Percentiles rank a stretch among this genome's conserved stretches.
Conservation (phyloP, 2,113 vertebrate species). For the Scytalopus superciliaris region DNA sequence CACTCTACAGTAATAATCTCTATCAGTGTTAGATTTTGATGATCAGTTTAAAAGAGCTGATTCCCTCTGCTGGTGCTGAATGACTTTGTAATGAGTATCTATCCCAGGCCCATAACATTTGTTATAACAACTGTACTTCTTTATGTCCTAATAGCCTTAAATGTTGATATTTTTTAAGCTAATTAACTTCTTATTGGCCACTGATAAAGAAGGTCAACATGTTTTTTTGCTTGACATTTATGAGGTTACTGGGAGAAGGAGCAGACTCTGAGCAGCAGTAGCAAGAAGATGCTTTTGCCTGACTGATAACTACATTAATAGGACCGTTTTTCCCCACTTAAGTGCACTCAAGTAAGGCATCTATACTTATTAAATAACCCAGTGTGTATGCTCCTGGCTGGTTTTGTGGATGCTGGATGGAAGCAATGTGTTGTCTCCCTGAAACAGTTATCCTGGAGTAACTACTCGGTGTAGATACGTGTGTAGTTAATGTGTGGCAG, state of each 20-base stretch:
- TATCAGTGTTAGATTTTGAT: neutral
- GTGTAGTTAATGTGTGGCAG: neutral
- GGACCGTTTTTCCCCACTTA: neutral
- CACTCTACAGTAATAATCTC: neutral
- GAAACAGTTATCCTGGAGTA: neutral
- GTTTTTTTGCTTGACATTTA: neutral
- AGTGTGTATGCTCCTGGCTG: neutral
- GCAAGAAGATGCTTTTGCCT: neutral
- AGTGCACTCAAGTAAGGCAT: neutral
- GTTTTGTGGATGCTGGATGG: neutral
- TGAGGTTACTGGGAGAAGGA: neutral
- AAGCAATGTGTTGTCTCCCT: neutral
- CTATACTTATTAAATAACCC: neutral
- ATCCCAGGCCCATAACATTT: fast-evolving
- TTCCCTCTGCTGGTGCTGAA: neutral
- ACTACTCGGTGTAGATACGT: neutral
- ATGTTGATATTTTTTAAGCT: neutral
- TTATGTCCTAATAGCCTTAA: neutral
- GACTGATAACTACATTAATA: neutral
- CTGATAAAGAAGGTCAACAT: neutral
- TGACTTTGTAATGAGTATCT: neutral
- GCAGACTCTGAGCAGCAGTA: neutral
- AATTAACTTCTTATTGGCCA: neutral
- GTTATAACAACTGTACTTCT: neutral
- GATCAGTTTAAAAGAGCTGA: neutral